Conservation (phyloP, 64 coral and sea anemone species). For the Cladopsammia gracilis region DNA sequence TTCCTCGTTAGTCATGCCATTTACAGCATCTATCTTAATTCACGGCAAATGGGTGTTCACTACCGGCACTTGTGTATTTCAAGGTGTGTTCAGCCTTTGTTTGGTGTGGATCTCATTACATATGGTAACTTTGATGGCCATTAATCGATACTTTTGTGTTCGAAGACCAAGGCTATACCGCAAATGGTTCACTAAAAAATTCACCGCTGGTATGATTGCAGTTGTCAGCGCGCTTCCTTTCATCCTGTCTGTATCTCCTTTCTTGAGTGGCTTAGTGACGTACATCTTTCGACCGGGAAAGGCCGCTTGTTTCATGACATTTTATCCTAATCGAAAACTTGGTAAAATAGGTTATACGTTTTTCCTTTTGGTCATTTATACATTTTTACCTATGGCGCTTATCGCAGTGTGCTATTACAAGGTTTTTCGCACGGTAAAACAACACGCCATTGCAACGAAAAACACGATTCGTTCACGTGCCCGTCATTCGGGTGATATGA, state of each 20-base stretch:
- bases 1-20: slow-evolving; percentile 39
- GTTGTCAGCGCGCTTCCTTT: background rate
- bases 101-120: background rate
- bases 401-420: slow-evolving; percentile 15
- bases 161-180: slow-evolving; percentile 3
- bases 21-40: slow-evolving; percentile 3
- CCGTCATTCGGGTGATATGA: background rate
- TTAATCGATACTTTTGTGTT: slow-evolving; percentile 52
- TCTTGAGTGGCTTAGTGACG: background rate
- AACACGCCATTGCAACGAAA: background rate
- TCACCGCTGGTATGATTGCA: background rate
- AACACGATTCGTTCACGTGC: background rate
- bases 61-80: background rate
- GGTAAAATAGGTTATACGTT: background rate
- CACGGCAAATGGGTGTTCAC: slow-evolving; percentile 25
- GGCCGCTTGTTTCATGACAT: slow-evolving; percentile 11
- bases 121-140: slow-evolving; percentile 21
- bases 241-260: background rate
- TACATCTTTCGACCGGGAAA: slow-evolving; percentile 18
- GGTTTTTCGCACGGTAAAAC: background rate
- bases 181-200: slow-evolving; percentile 6
- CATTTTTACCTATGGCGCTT: background rate
- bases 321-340: background rate
- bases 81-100: slow-evolving; percentile 11
- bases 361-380: background rate